phyloP scores from a whole-genome alignment of 2,113 vertebrate genomes.

The Chlorodrepanis virens region DNA sequence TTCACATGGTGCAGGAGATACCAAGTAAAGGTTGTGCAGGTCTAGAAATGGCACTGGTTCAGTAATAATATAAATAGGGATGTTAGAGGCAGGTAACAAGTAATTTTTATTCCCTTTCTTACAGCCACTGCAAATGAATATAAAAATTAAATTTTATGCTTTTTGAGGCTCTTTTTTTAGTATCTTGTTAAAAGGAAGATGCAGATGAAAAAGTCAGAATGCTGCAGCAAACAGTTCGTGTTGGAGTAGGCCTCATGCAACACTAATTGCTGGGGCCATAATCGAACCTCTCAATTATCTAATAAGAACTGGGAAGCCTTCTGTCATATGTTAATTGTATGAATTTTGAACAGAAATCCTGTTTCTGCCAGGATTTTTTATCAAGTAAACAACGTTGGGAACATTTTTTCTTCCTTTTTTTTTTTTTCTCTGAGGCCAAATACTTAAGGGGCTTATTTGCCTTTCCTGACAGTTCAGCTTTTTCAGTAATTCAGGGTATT shows the following conservation, averaged over 20 bases:
- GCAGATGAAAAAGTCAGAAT: neutral
- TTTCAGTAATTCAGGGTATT: neutral
- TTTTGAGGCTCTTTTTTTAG: neutral
- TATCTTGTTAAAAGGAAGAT: neutral
- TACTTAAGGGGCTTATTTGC: neutral
- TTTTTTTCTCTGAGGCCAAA: neutral
- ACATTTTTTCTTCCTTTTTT: neutral
- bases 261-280: neutral
- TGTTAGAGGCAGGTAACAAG: neutral
- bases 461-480: neutral
- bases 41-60: neutral
- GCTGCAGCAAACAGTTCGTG: neutral
- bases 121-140: neutral
- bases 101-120: neutral
- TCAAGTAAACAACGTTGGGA: neutral
- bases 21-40: neutral
- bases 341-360: neutral
- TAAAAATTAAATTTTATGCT: neutral
- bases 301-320: neutral
- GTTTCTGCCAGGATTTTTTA: neutral
- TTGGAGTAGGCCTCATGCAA: neutral
- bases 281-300: neutral
- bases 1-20: neutral
- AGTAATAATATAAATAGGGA: neutral
- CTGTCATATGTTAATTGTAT: neutral